Percentiles rank a stretch among this genome's conserved stretches.
Evolutionary conservation across 1,140 invertebrate species (phyloP).

Genomic region (Druon quercuslanigerum): DNA sequence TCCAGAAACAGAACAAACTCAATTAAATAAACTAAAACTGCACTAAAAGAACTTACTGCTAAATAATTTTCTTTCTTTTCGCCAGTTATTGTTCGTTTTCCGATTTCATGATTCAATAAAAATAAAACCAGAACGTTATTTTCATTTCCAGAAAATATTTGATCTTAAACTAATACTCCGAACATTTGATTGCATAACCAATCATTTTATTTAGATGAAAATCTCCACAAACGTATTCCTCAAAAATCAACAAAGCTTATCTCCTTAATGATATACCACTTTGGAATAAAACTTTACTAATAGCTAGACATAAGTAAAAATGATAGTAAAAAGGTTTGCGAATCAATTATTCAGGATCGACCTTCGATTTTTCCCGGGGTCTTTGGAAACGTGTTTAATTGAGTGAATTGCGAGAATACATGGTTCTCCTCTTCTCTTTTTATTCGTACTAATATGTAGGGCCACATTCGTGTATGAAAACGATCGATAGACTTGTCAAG

Average conservation of each 20-base stretch:
- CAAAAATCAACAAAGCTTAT: no score
- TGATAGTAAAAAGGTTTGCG: background rate
- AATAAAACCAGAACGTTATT: conserved; percentile 29
- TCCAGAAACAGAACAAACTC: background rate
- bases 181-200: no score
- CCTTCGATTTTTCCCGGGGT: background rate
- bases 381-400: background rate
- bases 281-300: no score
- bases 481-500: conserved; percentile 58
- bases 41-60: no score
- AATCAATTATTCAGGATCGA: background rate
- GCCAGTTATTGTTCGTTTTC: background rate
- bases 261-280: no score
- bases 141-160: background rate
- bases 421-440: conserved; percentile 1
- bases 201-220: no score
- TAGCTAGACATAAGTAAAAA: background rate
- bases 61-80: no score
- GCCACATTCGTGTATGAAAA: background rate
- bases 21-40: no score
- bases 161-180: no score
- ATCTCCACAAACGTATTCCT: no score
- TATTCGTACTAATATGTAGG: conserved; percentile 6
- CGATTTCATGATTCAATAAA: background rate
- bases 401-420: background rate